phyloP scores from a whole-genome alignment of 2,797 vertebrate species.

The Tiaroga cobitis region DNA sequence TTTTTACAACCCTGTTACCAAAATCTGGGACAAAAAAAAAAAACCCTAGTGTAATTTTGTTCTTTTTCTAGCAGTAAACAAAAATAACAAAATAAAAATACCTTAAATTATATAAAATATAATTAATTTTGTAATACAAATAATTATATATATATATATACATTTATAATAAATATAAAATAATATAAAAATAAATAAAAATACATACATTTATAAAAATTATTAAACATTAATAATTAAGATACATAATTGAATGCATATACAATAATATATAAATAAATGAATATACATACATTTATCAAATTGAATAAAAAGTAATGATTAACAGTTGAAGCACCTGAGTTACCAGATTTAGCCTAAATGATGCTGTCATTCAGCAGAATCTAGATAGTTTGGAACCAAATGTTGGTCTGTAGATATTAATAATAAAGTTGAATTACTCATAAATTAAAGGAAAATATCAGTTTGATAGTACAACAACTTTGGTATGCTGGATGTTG shows the following conservation, averaged over 20 bases:
- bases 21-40: neutral
- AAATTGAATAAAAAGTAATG: neutral
- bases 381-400: neutral
- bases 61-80: neutral
- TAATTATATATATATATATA: neutral
- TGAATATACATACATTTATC: neutral
- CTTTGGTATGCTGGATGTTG: neutral
- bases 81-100: neutral
- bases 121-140: neutral
- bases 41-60: neutral
- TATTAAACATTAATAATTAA: neutral
- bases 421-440: neutral
- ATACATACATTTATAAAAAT: no score
- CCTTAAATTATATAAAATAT: neutral
- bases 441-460: neutral
- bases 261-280: neutral
- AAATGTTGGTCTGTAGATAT: neutral
- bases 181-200: no score
- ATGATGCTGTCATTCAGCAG: neutral
- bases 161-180: neutral
- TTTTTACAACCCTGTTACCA: neutral
- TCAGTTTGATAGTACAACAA: neutral
- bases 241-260: neutral
- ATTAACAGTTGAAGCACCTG: no score
- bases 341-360: neutral